phyloP scores from a whole-genome alignment of 2,888 invertebrate genomes.

The Trachelus iudaicus region DNA sequence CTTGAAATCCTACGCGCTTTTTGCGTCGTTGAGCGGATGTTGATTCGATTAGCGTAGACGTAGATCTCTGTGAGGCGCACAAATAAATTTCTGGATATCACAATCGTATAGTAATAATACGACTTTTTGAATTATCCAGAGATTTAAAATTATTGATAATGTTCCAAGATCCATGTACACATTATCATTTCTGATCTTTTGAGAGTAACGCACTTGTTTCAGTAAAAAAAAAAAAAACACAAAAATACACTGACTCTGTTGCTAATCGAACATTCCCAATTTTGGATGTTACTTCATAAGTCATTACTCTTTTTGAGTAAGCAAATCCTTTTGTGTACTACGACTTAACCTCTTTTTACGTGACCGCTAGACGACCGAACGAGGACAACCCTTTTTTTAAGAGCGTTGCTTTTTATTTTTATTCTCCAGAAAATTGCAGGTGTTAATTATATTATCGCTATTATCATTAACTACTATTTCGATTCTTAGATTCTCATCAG shows the following conservation, averaged over 20 bases:
- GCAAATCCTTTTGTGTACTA: not conserved
- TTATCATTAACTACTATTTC: not conserved
- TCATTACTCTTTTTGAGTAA: not conserved
- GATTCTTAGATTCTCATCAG: not conserved
- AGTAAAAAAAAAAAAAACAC: too few relatives aligned
- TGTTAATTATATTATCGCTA: not conserved
- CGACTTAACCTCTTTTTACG: not conserved
- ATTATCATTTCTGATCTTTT: too few relatives aligned
- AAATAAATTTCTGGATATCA: too few relatives aligned
- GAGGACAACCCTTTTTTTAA: not conserved
- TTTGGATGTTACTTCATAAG: not conserved
- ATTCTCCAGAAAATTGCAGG: not conserved
- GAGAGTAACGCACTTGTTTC: too few relatives aligned
- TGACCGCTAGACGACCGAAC: not conserved
- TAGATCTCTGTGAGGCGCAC: not conserved
- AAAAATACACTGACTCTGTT: too few relatives aligned
- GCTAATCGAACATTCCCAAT: not conserved
- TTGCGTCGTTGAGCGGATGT: slow-evolving; percentile 19
- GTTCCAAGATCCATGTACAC: too few relatives aligned
- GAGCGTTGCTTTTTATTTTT: not conserved
- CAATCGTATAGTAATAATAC: too few relatives aligned
- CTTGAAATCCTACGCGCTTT: not conserved
- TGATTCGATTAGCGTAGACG: slow-evolving; percentile 42
- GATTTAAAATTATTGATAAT: too few relatives aligned
- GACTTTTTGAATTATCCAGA: too few relatives aligned